Conservation (phyloP, 92 coral and sea anemone species). For the Plumapathes pennacea region DNA sequence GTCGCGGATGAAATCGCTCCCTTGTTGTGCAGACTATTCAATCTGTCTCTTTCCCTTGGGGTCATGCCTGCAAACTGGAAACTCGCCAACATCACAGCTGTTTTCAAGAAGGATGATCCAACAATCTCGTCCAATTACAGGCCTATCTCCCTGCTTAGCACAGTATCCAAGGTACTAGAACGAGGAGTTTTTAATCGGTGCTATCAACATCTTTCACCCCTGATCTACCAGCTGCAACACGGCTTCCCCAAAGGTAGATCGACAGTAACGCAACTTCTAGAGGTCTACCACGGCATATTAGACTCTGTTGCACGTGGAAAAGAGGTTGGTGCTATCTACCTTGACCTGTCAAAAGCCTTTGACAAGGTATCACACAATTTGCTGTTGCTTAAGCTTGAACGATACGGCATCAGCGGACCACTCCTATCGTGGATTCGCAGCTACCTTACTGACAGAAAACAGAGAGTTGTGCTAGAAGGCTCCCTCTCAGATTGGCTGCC, state of each 20-base stretch:
- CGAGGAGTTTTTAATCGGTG: conserved; percentile 35
- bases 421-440: conserved; percentile 19
- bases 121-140: conserved; percentile 31
- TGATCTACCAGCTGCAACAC: conserved; percentile 11
- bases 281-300: conserved; percentile 16
- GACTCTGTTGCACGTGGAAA: conserved; percentile 5
- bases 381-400: conserved; percentile 24
- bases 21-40: conserved; percentile 21
- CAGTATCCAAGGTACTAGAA: conserved; percentile 20
- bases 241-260: conserved; percentile 38
- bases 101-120: conserved; percentile 28
- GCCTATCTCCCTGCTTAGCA: conserved; percentile 3
- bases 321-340: conserved; percentile 24
- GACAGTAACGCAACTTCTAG: conserved; percentile 25
- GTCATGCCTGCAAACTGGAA: conserved; percentile 33
- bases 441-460: conserved; percentile 22
- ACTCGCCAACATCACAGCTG: conserved; percentile 42
- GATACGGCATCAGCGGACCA: conserved; percentile 27
- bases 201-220: conserved; percentile 11
- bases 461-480: conserved; percentile 24
- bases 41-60: conserved; percentile 20
- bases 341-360: conserved; percentile 51
- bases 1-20: conserved; percentile 33
- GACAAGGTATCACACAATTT: conserved; percentile 46
- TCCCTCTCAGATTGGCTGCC: conserved; percentile 15